Conservation (phyloP, 2,888 invertebrate species). For the Lochmaea capreae region DNA sequence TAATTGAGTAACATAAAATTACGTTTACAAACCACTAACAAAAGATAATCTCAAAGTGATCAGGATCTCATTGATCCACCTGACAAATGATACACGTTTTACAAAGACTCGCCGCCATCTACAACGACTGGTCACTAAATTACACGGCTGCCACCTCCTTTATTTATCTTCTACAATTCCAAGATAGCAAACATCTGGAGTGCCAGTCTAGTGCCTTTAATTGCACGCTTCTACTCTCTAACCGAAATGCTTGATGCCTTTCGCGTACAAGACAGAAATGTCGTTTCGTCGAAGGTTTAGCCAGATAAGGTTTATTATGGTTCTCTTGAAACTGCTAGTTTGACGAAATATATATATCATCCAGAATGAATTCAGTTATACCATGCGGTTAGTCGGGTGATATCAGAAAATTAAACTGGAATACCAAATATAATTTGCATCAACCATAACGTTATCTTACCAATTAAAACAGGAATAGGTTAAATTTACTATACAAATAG, state of each 20-base stretch:
- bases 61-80: conserved; percentile 23
- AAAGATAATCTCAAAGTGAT: conserved; percentile 1
- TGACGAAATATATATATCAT: conserved; percentile 1
- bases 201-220: conserved; percentile 40
- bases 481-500: too few species aligned
- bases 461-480: too few species aligned
- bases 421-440: neutral
- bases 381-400: neutral
- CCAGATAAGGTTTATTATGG: conserved; percentile 7
- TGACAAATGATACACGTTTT: conserved; percentile 25
- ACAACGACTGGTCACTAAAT: conserved; percentile 42
- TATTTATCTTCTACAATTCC: conserved; percentile 47
- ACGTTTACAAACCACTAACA: conserved; percentile 1
- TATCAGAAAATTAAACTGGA: neutral
- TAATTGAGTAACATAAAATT: too few species aligned
- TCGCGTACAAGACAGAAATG: conserved; percentile 16
- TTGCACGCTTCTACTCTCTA: conserved; percentile 39
- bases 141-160: conserved; percentile 44
- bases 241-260: conserved; percentile 9
- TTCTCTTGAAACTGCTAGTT: neutral
- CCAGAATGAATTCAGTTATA: neutral
- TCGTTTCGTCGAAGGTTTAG: neutral
- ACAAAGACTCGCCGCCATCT: conserved; percentile 18
- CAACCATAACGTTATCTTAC: too few species aligned
- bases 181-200: conserved; percentile 29